Evolutionary conservation across 1,140 invertebrate species (phyloP).

Genomic region (Leptinotarsa undecemlineata): DNA sequence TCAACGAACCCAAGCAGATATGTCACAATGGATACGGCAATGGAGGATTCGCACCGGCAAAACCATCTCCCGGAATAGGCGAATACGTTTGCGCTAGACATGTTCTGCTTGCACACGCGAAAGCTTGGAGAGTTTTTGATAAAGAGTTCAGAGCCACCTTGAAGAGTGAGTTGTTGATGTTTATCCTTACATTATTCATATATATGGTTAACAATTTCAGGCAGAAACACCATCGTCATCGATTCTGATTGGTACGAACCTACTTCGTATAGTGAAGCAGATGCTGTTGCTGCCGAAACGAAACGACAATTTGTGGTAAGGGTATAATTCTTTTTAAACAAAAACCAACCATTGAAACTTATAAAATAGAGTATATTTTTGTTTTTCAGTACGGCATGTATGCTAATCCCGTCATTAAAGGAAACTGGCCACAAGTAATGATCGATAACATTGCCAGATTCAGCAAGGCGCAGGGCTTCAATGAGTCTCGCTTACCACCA

Average conservation of each 20-base stretch:
- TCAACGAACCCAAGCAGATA: constrained; percentile 49
- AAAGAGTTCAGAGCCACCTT: constrained; percentile 51
- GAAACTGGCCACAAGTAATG: constrained; percentile 67
- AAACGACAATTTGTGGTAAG: constrained; percentile 37
- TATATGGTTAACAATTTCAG: constrained; percentile 55
- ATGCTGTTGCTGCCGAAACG: constrained; percentile 31
- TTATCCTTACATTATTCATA: no score
- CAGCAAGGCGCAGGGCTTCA: constrained; percentile 63
- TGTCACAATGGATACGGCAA: constrained; percentile 23
- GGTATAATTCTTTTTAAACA: neutral
- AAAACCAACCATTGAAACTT: no score
- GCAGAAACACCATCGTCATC: constrained; percentile 45
- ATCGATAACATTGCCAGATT: constrained; percentile 61
- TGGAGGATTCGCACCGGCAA: constrained; percentile 31
- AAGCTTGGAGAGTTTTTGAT: constrained; percentile 61
- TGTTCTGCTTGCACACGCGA: constrained; percentile 61
- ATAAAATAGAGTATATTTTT: neutral
- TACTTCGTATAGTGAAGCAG: constrained; percentile 15
- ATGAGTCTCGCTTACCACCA: constrained; percentile 62
- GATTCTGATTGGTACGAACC: constrained; percentile 56
- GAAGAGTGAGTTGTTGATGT: neutral
- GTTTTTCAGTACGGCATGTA: constrained; percentile 63
- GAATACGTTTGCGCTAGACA: constrained; percentile 62
- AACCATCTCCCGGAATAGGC: constrained; percentile 56
- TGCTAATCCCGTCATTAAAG: constrained; percentile 67